Evolutionary conservation across 1,140 invertebrate species (phyloP), one percentile per base, ranked within the genome.

Genomic region (Aphis craccivora): DNA sequence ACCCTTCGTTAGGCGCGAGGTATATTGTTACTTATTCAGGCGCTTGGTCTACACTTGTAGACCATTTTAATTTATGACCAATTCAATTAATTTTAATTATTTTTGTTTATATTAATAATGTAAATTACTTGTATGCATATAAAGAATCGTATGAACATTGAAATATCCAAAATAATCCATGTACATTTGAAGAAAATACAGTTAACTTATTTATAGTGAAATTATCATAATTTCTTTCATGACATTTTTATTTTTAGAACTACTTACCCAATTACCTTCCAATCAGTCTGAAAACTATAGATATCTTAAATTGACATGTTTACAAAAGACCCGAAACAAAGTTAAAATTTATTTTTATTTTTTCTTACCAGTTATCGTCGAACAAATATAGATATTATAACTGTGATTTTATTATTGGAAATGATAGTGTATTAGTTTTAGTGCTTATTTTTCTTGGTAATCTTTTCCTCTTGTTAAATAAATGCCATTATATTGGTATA

Each of bases 311-410:
- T 30, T 87, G 11, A 87, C 84, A 87, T 87, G 84, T 87, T 87
- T 87, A 87, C 40, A 48, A 45, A 48, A 87, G 30, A 48, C 84
- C 43, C 43, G 25, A 87, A 23, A 87, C 25, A 87, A 87, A 87
- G 48, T 87, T 87, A 87, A 18, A 87, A 87, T 87, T 4, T 87
- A 45, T 87, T 30, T 87, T 30, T 87, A 87, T 87, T 48, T 48
- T 87, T 87, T 87, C 25, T 87, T 87, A 87, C 25, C 25, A 87
- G 43, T 87, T 45, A 87, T 48, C 30, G 43, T 87, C 84, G 84
- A 87, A 87, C 43, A 25, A 87, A 87, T 25, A 87, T 87, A 87
- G 25, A 43, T 48, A 45, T 84, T 84, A 40, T 84, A 60, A 60
- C 83, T 45, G 30, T 30, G 3, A 87, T 87, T 87, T 87, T 1